phyloP scores from a whole-genome alignment of 2,797 vertebrate genomes.

The Phaenicophaeus curvirostris region DNA sequence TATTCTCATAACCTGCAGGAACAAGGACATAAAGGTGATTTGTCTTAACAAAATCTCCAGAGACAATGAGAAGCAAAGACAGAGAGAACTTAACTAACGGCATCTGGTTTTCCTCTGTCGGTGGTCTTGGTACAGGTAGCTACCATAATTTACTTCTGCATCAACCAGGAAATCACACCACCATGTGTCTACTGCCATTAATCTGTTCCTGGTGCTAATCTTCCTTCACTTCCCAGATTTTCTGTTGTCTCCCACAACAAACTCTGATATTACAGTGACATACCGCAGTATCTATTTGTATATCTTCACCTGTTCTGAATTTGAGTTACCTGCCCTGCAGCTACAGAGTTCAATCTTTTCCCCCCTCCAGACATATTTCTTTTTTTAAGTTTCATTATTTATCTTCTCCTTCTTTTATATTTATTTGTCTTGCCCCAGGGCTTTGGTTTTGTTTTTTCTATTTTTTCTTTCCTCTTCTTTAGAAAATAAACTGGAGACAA shows the following conservation, averaged over 20 bases:
- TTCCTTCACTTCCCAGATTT: neutral
- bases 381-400: neutral
- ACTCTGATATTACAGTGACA: neutral
- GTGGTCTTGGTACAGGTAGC: neutral
- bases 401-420: neutral
- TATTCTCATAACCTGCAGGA: neutral
- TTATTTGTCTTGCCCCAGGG: neutral
- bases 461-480: neutral
- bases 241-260: neutral
- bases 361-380: accelerated
- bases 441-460: neutral
- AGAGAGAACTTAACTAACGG: neutral
- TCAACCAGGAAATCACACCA: neutral
- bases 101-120: neutral
- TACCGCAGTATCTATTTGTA: neutral
- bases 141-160: neutral
- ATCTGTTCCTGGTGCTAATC: neutral
- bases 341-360: neutral
- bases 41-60: slow-evolving; percentile 16
- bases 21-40: neutral
- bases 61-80: neutral
- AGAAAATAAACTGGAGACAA: neutral
- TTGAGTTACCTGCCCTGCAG: neutral
- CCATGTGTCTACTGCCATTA: neutral
- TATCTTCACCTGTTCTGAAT: neutral